phyloP scores from a whole-genome alignment of 2,888 invertebrate genomes.

The Euphydryas editha region DNA sequence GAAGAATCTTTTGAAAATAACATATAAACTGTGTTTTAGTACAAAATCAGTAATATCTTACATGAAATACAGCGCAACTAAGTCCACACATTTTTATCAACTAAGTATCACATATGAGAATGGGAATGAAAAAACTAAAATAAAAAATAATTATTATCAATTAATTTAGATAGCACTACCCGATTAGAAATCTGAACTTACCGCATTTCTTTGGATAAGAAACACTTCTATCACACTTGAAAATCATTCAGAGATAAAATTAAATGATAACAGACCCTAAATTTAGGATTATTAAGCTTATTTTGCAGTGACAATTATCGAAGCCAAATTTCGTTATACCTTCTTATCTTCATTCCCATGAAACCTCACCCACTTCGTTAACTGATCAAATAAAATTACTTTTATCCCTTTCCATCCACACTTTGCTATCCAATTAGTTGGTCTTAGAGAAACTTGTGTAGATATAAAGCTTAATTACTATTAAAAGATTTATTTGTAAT shows the following conservation, averaged over 20 bases:
- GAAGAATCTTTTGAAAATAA: no score
- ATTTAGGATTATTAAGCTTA: neutral
- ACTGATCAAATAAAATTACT: constrained; percentile 18
- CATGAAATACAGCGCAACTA: no score
- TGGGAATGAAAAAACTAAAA: no score
- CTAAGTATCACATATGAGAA: no score
- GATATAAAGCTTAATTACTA: neutral
- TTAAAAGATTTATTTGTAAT: neutral
- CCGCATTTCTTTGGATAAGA: neutral
- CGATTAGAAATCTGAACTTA: neutral
- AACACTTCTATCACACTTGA: neutral
- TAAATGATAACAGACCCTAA: neutral
- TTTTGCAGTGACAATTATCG: neutral
- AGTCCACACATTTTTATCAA: no score
- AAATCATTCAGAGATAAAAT: no score
- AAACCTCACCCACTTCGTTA: constrained; percentile 18
- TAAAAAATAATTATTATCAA: no score
- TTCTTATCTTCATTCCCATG: neutral
- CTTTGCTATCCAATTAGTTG: constrained; percentile 14
- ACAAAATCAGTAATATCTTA: no score
- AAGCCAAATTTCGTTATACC: neutral
- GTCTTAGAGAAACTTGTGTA: neutral
- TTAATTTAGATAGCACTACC: no score
- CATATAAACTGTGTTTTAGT: no score
- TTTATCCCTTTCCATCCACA: constrained; percentile 10